Base-by-base conservation (phyloP, 2,113 vertebrate genomes). In the Cisticola juncidis region DNA sequence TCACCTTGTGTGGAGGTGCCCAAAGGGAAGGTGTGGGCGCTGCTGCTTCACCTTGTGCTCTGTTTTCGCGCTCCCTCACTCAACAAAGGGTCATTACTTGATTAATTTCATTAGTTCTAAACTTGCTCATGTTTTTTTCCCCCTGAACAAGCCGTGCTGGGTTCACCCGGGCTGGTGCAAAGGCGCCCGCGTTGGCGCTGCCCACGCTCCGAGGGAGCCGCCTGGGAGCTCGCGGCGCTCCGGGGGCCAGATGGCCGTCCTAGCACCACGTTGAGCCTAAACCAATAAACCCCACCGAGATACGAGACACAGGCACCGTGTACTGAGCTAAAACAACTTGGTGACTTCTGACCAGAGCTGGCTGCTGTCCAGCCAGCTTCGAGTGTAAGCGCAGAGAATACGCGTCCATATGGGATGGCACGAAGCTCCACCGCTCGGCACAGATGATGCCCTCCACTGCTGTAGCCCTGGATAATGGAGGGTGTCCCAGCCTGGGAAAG, bases 281-380 rank as follows among this genome's bases (percentile, higher is more conserved):
- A 91, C 87, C 58, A 71, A 91, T 50, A 94, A 94, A 94, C 92
- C 93, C 92, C 38, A 66, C 81, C 4, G 65, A 92, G 93, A 91
- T 79, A 89, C 7, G 61, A 95, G 92, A 81, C 65, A 6, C 87
- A 71, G 84, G 96, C 96, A 44, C 96, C 73, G 0, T 87, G 90
- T 92, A 74, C 77, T 38, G 90, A 95, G 90, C 87, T 91, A 38
- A 95, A 96, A 97, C 95, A 92, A 96, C 92, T 96, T 78, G 25
- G 87, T 97, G 96, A 95, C 96, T 97, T 91, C 90, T 95, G 93
- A 96, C 96, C 96, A 71, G 90, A 91, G 92, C 93, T 97, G 96
- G 96, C 96, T 91, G 90, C 11, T 81, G 77, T 94, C 95, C 96
- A 97, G 92, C 93, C 93, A 91, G 96, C 90, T 89, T 86, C 7